Conservation (phyloP, 2,888 invertebrate species). For the Acheta domesticus region DNA sequence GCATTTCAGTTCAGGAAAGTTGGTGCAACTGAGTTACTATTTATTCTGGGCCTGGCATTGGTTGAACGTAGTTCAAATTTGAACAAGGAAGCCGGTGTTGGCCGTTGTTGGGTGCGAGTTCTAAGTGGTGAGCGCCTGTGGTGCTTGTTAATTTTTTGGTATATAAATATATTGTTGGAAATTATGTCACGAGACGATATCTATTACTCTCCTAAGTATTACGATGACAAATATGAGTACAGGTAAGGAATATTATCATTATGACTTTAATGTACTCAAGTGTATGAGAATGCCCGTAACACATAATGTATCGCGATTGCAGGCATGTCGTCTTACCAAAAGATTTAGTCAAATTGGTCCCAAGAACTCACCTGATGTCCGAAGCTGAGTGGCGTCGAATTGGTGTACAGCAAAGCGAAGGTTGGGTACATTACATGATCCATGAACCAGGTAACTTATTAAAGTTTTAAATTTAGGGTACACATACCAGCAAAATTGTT, state of each 20-base stretch:
- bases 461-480: background rate
- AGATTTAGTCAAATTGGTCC: conserved; percentile 84
- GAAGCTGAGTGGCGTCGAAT: conserved; percentile 92
- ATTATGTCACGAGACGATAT: conserved; percentile 59
- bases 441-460: conserved; percentile 77
- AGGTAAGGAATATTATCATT: conserved; percentile 58
- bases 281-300: background rate
- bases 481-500: background rate
- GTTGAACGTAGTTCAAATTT: too few species aligned
- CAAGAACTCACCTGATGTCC: conserved; percentile 88
- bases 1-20: too few species aligned
- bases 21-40: too few species aligned
- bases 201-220: conserved; percentile 91
- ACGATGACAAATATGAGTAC: conserved; percentile 87
- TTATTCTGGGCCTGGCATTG: too few species aligned
- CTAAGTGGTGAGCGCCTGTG: too few species aligned
- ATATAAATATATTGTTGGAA: too few species aligned
- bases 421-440: conserved; percentile 96
- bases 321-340: conserved; percentile 95
- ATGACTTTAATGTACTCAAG: background rate
- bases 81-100: too few species aligned
- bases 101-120: too few species aligned
- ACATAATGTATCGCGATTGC: conserved; percentile 39
- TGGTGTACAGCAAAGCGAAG: conserved; percentile 93
- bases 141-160: too few species aligned